Base-by-base conservation (phyloP, 2,797 vertebrate genomes). In the Rhodeus uyekii region DNA sequence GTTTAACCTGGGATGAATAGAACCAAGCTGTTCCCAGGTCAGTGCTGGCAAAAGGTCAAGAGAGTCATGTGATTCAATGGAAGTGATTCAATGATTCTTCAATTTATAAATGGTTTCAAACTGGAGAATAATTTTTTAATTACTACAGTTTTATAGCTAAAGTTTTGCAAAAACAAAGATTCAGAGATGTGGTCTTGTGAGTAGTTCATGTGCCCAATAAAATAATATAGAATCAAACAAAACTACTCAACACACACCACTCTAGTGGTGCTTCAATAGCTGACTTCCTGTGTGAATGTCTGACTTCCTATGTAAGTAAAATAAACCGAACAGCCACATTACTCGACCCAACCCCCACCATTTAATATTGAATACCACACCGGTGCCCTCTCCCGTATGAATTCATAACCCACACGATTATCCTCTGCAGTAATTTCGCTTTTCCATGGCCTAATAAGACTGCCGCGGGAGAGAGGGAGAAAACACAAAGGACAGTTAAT, bases 401-500 rank as follows among this genome's bases (percentile, higher is more conserved):
- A 96, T 96, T 96, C 95, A 96, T 96, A 96, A 96, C 95, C 93
- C 92, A 93, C 90, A 92, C 88, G 94, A 95, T 96, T 97, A 97
- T 96, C 96, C 96, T 94, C 92, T 92, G 90, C 95, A 95, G 92
- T 98, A 98, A 98, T 97, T 98, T 95, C 93, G 90, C 95, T 96
- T 96, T 95, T 96, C 91, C 92, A 93, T 92, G 92, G 94, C 92
- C 95, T 97, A 97, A 98, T 97, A 97, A 95, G 92, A 95, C 93
- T 95, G 93, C 91, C 90, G 77, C 77, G 2, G 81, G 81, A 90
- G 87, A 87, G 44, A 48, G 55, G 55, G 74, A 91, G 89, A 92
- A 95, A 95, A 96, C 96, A 96, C 96, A 99, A 97, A 98, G 96
- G 96, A 96, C 97, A 96, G 97, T 98, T 98, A 97, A 98, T 98